Base-by-base conservation (phyloP, 2,113 vertebrate genomes). In the Beaufortia kweichowensis region DNA sequence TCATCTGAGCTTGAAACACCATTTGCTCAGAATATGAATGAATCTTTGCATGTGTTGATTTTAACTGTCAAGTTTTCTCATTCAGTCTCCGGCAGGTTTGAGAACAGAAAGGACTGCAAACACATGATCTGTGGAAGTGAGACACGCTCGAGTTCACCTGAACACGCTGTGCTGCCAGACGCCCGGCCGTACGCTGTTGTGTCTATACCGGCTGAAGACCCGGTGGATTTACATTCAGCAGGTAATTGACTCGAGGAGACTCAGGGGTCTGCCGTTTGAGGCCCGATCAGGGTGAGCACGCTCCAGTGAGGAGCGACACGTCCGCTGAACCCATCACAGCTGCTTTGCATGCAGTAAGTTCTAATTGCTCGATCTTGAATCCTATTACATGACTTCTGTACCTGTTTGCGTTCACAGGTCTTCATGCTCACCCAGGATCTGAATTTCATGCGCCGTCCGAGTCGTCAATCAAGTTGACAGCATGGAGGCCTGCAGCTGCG, bases 331-430 rank as follows among this genome's bases (percentile, higher is more conserved):
- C 28, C 72, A 76, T 81, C 81, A 82, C 61, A 67, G 70, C 83
- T 87, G 69, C 87, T 90, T 88, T 90, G 85, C 87, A 89, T 87
- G 87, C 84, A 77, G 56, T 70, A 83, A 53, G 62, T 82, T 84
- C 81, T 92, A 91, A 92, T 91, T 92, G 89, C 87, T 84, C 83
- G 67, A 86, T 87, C 88, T 81, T 81, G 76, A 82, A 80, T 83
- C 78, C 28, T 81, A 70, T 91, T 88, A 81, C 82, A 75, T 63
- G 70, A 86, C 77, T 84, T 82, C 82, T 87, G 84, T 88, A 89
- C 87, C 84, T 91, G 87, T 85, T 86, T 87, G 77, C 81, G 73
- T 81, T 83, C 65, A 65, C 75, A 62, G 67, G 69, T 71, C 73
- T 67, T 33, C 82, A 77, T 83, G 80, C 80, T 88, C 80, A 79